Evolutionary conservation across 2,888 invertebrate genomes (phyloP), one percentile per base, ranked within the genome.

Genomic region (Pyrgus malvae): DNA sequence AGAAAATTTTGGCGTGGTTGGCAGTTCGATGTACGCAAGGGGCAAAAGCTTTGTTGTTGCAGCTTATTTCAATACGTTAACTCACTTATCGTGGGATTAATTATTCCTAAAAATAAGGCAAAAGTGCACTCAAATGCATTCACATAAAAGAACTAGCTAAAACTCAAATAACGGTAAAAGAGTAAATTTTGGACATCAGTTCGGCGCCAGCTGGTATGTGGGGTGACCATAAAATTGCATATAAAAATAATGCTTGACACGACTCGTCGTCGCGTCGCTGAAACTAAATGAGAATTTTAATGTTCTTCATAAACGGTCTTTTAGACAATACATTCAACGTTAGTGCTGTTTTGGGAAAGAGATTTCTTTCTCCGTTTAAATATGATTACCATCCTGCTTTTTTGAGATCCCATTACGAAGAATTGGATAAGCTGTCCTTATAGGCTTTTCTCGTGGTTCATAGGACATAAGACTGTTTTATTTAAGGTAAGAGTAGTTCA

Each of bases 281-380:
- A 51, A 51, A 44, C 25, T 35, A 42, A 25, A 51, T 27, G 35
- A 27, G 35, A 16, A 25, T 35, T 51, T 51, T 51, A 42, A 51
- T 51, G 5, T 33, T 35, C 40, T 12, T 8, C 38, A 27, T 31
- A 23, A 38, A 48, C 19, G 25, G 38, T 11, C 29, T 27, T 11
- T 35, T 35, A 23, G 35, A 46, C 46, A 35, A 46, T 35, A 23
- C 33, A 9, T 23, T 42, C 38, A n/a, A 19, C 12, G 29, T 29
- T 23, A 33, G 21, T 23, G 21, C 21, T 46, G 21, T 46, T 46
- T 46, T 46, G 4, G 23, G 23, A 33, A 19, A 7, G 16, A n/a
- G n/a, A 35, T 14, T 21, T 14, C 23, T n/a, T 14, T 21, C 3
- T 12, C 33, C 9, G 21, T 33, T 46, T 31, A 35, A 46, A 46